phyloP scores from a whole-genome alignment of 2,113 vertebrate species.

The Centropristis striata region DNA sequence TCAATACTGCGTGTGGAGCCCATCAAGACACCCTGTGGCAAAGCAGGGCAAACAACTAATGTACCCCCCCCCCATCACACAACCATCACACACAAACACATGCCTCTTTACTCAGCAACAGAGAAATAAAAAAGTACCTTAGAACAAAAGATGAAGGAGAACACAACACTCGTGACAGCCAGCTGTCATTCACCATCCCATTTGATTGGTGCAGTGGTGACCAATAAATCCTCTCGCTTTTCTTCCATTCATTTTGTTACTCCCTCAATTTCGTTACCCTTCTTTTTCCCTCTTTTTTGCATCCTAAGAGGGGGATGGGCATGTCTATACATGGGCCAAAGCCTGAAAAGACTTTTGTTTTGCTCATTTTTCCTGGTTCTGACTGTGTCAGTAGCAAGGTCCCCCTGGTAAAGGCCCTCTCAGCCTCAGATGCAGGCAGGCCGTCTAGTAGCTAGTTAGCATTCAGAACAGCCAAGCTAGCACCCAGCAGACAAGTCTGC shows the following conservation, averaged over 20 bases:
- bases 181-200: conserved; percentile 88
- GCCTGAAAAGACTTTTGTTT: conserved; percentile 97
- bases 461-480: conserved; percentile 86
- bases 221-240: conserved; percentile 70
- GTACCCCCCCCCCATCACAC: neutral
- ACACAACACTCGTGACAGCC: conserved; percentile 81
- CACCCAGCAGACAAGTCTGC: conserved; percentile 48
- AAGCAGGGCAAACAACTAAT: conserved; percentile 29
- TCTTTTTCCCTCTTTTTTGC: conserved; percentile 72
- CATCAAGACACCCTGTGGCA: conserved; percentile 50
- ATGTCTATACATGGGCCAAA: conserved; percentile 88
- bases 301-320: conserved; percentile 85
- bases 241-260: conserved; percentile 84
- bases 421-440: conserved; percentile 83
- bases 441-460: conserved; percentile 91
- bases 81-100: conserved; percentile 16
- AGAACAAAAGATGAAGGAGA: conserved; percentile 47
- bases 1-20: conserved; percentile 40
- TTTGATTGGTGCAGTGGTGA: conserved; percentile 70
- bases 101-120: conserved; percentile 7
- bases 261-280: conserved; percentile 74
- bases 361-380: conserved; percentile 92
- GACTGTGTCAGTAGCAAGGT: conserved; percentile 94
- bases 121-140: conserved; percentile 40
- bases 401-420: conserved; percentile 89